Conservation (phyloP, 2,113 vertebrate genomes). For the Theropithecus gelada region DNA sequence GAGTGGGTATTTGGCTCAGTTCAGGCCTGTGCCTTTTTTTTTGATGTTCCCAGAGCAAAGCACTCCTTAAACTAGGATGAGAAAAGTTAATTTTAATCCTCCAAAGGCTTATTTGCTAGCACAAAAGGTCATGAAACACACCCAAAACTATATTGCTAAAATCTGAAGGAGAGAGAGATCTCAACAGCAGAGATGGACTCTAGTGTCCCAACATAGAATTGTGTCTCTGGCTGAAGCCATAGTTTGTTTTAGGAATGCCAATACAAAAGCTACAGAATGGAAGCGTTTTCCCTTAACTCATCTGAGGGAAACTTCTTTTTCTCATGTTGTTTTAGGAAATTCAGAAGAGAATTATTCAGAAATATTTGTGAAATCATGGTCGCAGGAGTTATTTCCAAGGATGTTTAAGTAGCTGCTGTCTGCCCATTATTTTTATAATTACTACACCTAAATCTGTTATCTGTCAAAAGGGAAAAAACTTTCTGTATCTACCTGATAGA, state of each 20-base stretch:
- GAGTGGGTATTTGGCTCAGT: slow-evolving; percentile 50
- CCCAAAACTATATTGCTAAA: slow-evolving; percentile 34
- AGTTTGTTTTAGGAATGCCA: neutral
- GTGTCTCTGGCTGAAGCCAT: neutral
- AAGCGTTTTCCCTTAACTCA: neutral
- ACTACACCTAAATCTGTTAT: neutral
- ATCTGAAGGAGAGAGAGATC: slow-evolving; percentile 1
- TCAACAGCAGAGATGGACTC: neutral
- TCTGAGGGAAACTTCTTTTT: neutral
- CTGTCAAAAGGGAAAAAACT: neutral
- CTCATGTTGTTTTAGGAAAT: neutral
- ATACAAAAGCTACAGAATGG: neutral
- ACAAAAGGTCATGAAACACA: slow-evolving; percentile 74
- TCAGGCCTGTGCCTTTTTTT: neutral
- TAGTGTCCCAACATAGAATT: neutral
- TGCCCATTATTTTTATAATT: neutral
- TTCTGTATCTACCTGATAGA: neutral
- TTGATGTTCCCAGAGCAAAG: slow-evolving; percentile 66
- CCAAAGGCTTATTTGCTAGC: slow-evolving; percentile 68
- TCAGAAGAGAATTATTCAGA: slow-evolving; percentile 1
- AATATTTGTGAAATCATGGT: neutral
- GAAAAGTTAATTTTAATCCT: slow-evolving; percentile 75
- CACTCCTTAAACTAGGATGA: slow-evolving; percentile 67
- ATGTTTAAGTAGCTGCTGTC: neutral
- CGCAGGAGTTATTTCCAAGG: neutral